Base-by-base conservation (phyloP, 2,888 invertebrate genomes). In the Macaria liturata region DNA sequence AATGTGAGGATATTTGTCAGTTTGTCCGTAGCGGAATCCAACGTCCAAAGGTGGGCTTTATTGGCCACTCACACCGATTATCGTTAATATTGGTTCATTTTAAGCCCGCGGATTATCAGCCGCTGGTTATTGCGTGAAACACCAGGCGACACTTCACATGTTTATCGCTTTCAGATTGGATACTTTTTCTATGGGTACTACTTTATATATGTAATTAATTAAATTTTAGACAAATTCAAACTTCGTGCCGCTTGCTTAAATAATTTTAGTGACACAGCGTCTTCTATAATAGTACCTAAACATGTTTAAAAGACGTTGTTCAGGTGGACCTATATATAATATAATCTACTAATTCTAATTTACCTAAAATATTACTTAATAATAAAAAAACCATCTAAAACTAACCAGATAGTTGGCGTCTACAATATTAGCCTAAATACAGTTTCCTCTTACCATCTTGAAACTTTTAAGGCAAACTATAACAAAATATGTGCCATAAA, bases 21-120 rank as follows among this genome's bases (percentile, higher is more conserved):
- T 54, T 58, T 37, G 34, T 4, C 34, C 34, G 34, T 42, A 40
- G 42, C 30, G 37, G 8, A 53, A 53, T 49, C 49, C 49, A 46
- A 54, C 58, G 43, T 37, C 34, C 31, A 49, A 46, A 40, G 46
- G 53, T 51, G 42, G 37, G 42, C 44, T 43, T 50, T 58, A 58
- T 47, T 53, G 46, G 49, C 34, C 53, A 32, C 20, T 9, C 40
- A 53, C 39, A 46, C 46, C 53, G 46, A 51, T 49, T 53, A 60
- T 60, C 59, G 45, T 60, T 56, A 49, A 60, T 60, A 60, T 56
- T 49, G 55, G 46, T 55, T 56, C 51, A 34, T 48, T 60, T 60
- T 60, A 55, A 60, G 52, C 55, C 51, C 9, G 1, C 9, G 46
- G 58, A 42, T 59, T 59, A 59, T 50, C 49, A 34, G 20, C 42